phyloP scores from a whole-genome alignment of 1,140 invertebrate species.

The Oscheius sp. region DNA sequence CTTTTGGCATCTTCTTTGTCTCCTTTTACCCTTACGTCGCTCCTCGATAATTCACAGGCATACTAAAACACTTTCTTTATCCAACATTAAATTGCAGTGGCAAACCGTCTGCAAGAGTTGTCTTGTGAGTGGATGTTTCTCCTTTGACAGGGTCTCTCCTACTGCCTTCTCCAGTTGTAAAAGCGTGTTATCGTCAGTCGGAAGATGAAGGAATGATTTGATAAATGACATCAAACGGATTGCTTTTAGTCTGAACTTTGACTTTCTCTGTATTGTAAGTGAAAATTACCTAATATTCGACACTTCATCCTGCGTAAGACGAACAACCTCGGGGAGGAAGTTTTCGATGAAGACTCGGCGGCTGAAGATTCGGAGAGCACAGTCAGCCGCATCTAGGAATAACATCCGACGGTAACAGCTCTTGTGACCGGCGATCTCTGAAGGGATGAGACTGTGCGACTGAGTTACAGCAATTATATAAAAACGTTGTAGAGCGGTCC shows the following conservation, averaged over 20 bases:
- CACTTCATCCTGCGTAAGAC: constrained; percentile 62
- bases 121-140: constrained; percentile 40
- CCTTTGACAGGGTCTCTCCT: constrained; percentile 45
- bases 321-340: constrained; percentile 62
- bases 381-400: constrained; percentile 63
- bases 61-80: constrained; percentile 34
- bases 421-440: constrained; percentile 62
- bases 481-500: no score
- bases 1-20: constrained; percentile 37
- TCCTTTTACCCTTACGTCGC: constrained; percentile 34
- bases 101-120: constrained; percentile 50
- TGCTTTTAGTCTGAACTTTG: constrained; percentile 58
- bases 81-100: not conserved
- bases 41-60: constrained; percentile 52
- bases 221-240: constrained; percentile 63
- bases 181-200: constrained; percentile 59
- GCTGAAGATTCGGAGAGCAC: constrained; percentile 63
- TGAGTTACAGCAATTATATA: no score
- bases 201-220: constrained; percentile 62
- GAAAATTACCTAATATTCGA: constrained; percentile 60
- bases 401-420: constrained; percentile 63
- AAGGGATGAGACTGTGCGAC: no score
- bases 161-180: constrained; percentile 46
- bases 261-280: constrained; percentile 1
- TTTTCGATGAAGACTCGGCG: constrained; percentile 64